phyloP scores from a whole-genome alignment of 2,113 vertebrate species.

The Cryptoleucopteryx plumbea region DNA sequence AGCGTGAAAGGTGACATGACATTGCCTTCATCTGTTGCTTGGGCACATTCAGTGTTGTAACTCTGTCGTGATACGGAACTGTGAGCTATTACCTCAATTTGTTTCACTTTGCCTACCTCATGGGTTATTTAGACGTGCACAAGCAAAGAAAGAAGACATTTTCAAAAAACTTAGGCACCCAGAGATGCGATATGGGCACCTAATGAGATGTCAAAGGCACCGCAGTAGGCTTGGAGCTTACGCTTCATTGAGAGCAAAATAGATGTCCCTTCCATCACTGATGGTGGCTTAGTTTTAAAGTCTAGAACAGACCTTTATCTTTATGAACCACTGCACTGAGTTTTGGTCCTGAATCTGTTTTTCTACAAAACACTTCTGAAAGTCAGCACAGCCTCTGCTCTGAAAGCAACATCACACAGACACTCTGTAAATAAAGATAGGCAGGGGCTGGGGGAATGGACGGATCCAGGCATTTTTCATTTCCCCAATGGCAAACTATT shows the following conservation, averaged over 20 bases:
- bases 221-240: background rate
- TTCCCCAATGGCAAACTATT: background rate
- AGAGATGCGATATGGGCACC: rapidly evolving
- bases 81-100: background rate
- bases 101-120: background rate
- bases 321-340: background rate
- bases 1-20: rapidly evolving
- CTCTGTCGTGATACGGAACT: background rate
- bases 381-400: background rate
- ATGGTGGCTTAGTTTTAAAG: background rate
- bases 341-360: background rate
- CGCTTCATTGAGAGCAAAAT: background rate
- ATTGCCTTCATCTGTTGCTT: background rate
- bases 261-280: background rate
- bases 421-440: background rate
- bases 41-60: background rate
- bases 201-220: background rate
- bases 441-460: background rate
- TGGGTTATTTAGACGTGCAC: background rate
- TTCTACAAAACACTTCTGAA: background rate
- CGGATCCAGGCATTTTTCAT: background rate
- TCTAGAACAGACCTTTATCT: background rate
- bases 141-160: background rate
- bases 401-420: background rate
- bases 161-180: background rate